Base-by-base conservation (phyloP, 2,888 invertebrate species). In the Ectobius pallidus region DNA sequence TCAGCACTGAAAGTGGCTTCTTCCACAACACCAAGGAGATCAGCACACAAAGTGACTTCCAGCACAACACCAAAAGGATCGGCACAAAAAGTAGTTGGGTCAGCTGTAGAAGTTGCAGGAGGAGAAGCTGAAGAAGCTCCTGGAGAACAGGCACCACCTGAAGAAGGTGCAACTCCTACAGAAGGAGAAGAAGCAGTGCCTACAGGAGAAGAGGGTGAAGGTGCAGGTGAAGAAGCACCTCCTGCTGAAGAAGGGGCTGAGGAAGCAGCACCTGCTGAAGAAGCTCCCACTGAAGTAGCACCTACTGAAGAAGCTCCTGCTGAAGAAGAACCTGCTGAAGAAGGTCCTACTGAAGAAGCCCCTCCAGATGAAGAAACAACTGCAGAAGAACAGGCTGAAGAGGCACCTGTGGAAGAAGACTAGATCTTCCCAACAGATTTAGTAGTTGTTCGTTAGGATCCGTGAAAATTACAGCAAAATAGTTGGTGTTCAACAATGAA, bases 201-300 rank as follows among this genome's bases (percentile, higher is more conserved):
- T 6, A 16, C 16, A n/a, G 70, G 18, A 3, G n/a, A 18, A 22
- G 27, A 3, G 16, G 39, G 1, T 22, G 69, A 69, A 16, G 58
- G 46, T 27, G 69, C 55, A 25, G 49, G 49, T 22, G 74, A 49
- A 20, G 72, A 72, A 68, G 62, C 49, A 14, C 58, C 75, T 16
- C 42, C 72, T 11, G 46, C 52, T 20, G 44, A 20, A 14, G 70
- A 25, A 22, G 16, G 18, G 34, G 20, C 39, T 4, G 49, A 14
- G 52, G 72, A 49, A 9, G 67, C 61, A 25, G 71, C 32, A 58
- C 32, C 55, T 20, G 71, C 46, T 34, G 74, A 73, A 63, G 58
- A 70, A 9, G 69, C 72, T 22, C 52, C 70, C 16, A 65, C 42
- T n/a, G n/a, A n/a, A n/a, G n/a, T n/a, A n/a, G n/a, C n/a, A n/a